Evolutionary conservation across 2,797 vertebrate genomes (phyloP).

Genomic region (Sebastes aleutianus): DNA sequence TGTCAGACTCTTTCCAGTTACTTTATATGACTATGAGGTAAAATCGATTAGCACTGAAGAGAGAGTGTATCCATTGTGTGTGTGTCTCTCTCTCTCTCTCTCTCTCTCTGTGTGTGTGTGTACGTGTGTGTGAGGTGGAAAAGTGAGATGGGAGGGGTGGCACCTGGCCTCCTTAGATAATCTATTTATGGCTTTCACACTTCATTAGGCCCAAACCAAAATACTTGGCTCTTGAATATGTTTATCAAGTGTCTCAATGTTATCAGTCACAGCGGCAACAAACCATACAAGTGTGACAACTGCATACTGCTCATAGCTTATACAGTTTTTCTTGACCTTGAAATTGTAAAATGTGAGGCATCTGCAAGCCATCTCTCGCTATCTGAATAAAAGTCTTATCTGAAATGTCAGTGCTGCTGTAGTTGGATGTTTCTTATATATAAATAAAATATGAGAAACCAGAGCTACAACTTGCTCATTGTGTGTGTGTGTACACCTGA

Average conservation of each 20-base stretch:
- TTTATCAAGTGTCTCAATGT: slow-evolving; percentile 74
- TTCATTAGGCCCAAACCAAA: slow-evolving; percentile 75
- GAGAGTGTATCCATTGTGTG: background rate
- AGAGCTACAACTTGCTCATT: slow-evolving; percentile 1
- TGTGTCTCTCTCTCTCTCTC: background rate
- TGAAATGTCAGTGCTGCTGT: slow-evolving; percentile 32
- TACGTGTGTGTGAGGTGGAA: slow-evolving; percentile 11
- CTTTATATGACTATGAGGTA: slow-evolving; percentile 25
- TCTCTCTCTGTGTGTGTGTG: background rate
- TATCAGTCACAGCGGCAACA: slow-evolving; percentile 65
- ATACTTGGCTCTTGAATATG: slow-evolving; percentile 69
- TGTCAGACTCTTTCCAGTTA: slow-evolving; percentile 28
- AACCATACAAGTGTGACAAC: slow-evolving; percentile 47
- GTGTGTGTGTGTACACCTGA: slow-evolving; percentile 15
- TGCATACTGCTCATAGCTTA: slow-evolving; percentile 31
- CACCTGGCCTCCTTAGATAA: slow-evolving; percentile 74
- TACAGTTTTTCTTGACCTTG: slow-evolving; percentile 37
- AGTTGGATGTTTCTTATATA: slow-evolving; percentile 34
- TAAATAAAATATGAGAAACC: slow-evolving; percentile 57
- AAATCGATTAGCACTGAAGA: slow-evolving; percentile 40
- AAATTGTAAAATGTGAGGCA: slow-evolving; percentile 34
- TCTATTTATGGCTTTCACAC: slow-evolving; percentile 79
- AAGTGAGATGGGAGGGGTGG: slow-evolving; percentile 33
- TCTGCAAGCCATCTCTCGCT: slow-evolving; percentile 10
- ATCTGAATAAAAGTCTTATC: slow-evolving; percentile 15